Base-by-base conservation (phyloP, 2,888 invertebrate species). In the Steinernema scapterisci region DNA sequence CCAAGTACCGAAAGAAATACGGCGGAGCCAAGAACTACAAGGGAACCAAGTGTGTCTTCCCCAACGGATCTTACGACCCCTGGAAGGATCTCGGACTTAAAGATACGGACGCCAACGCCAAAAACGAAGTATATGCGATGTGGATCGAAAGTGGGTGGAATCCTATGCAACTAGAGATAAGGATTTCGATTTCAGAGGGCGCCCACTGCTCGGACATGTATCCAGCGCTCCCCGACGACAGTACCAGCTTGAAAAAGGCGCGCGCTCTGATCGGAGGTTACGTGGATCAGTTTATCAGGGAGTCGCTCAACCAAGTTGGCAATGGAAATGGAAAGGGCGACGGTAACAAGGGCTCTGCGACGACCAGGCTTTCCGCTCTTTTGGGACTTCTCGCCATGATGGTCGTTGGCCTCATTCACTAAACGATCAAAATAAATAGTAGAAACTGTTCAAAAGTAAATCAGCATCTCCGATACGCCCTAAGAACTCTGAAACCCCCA, bases 51-150 rank as follows among this genome's bases (percentile, higher is more conserved):
- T 63, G 63, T 16, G 63, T 63, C 25, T 75, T 82, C 23, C 82
- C 82, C 16, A 81, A 82, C 72, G 82, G 82, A 0, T 81, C 81
- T 1, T 71, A 80, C n/a, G 82, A 82, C 48, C 82, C 82, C n/a
- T 82, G 82, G 82, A 80, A 82, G 31, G 78, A 79, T 3, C 72
- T 82, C 13, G 82, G 82, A 31, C 73, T 78, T 16, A 77, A 78
- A n/a, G 71, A 56, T 7, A 52, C 25, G 23, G 38, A 54, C 44
- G 46, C 70, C 25, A 74, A 71, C 70, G 25, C 11, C 25, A n/a
- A 23, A 7, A 70, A 71, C 72, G 63, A 63, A 31, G 63, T 63
- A 27, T 63, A 63, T 31, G 38, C 63, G 31, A 9, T 63, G 63
- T 25, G 25, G 25, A 63, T 63, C 25, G 63, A 63, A 31, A 63